These are phyloP conservation scores for Peromyscus maniculatus DNA, from an alignment of 2,113 vertebrate species.

Conservation along the genomic window DNA sequence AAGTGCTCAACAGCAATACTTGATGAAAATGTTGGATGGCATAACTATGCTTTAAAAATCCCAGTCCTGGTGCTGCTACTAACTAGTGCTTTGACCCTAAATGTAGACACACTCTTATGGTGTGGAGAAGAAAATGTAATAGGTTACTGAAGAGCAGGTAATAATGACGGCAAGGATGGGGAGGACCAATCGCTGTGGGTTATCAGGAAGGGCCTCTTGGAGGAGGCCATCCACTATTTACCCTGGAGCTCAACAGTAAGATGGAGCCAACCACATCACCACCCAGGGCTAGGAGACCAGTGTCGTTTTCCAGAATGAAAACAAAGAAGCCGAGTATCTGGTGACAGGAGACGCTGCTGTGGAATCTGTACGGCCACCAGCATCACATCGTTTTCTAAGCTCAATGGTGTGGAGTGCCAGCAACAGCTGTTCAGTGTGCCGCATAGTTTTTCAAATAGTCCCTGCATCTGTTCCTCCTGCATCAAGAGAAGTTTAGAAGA, in stretches of 20 bases:
- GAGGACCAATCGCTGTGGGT: not conserved
- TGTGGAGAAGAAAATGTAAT: not conserved
- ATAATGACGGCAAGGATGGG: not conserved
- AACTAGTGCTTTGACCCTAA: not conserved
- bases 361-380: not conserved
- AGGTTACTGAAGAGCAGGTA: not conserved
- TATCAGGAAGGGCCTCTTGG: not conserved
- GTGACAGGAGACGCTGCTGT: not conserved
- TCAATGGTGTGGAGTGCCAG: not conserved
- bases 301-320: not conserved
- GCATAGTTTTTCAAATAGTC: not conserved
- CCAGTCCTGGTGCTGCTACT: not conserved
- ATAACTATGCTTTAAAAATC: not conserved
- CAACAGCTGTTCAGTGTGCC: not conserved
- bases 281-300: not conserved
- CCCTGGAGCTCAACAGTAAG: not conserved
- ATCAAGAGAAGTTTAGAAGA: constrained; percentile 14
- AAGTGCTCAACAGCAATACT: not conserved
- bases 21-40: not conserved
- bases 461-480: not conserved
- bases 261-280: not conserved
- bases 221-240: not conserved
- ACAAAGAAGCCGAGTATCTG: not conserved
- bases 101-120: not conserved
- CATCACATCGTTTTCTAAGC: not conserved